Percentiles rank a stretch among this genome's conserved stretches.
These are phyloP conservation scores for Cryptocephalus primarius DNA, from an alignment of 2,888 invertebrate species.

Conservation along the genomic window DNA sequence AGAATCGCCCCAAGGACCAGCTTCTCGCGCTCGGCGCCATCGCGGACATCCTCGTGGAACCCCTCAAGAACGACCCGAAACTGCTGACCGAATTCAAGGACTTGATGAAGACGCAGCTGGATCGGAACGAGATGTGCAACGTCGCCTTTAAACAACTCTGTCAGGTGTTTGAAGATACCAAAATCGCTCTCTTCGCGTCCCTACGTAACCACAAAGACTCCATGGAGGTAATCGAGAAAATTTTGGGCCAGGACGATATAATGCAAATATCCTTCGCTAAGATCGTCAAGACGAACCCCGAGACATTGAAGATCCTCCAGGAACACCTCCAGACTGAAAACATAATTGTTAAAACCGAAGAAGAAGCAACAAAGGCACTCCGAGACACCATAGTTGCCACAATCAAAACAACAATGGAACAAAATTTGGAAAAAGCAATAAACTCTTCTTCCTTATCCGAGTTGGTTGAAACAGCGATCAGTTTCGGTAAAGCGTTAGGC, in stretches of 20 bases:
- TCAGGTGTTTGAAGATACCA: slow-evolving; percentile 46
- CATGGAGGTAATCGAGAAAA: slow-evolving; percentile 51
- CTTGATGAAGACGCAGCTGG: slow-evolving; percentile 29
- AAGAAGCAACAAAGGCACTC: slow-evolving; percentile 52
- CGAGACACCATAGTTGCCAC: slow-evolving; percentile 57
- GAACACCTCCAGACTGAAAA: slow-evolving; percentile 49
- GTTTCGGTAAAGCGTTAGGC: slow-evolving; percentile 58
- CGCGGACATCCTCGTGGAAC: slow-evolving; percentile 28
- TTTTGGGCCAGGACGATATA: slow-evolving; percentile 51
- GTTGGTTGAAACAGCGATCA: slow-evolving; percentile 54
- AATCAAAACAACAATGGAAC: slow-evolving; percentile 49
- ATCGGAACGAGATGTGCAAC: slow-evolving; percentile 31
- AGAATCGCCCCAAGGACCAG: slow-evolving; percentile 35
- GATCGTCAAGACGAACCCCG: slow-evolving; percentile 48
- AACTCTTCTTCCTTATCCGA: slow-evolving; percentile 30
- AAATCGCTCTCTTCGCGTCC: slow-evolving; percentile 45
- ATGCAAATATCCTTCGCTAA: slow-evolving; percentile 53
- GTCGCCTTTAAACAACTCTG: slow-evolving; percentile 31
- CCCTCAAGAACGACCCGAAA: slow-evolving; percentile 24
- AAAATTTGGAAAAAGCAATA: slow-evolving; percentile 44
- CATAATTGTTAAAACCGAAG: slow-evolving; percentile 44
- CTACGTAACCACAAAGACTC: slow-evolving; percentile 38
- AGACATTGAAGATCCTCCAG: slow-evolving; percentile 48
- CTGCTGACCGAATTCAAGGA: slow-evolving; percentile 28
- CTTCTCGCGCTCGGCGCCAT: slow-evolving; percentile 31